Evolutionary conservation across 2,797 vertebrate species (phyloP).

Genomic region (Acanthurus leucopareius): DNA sequence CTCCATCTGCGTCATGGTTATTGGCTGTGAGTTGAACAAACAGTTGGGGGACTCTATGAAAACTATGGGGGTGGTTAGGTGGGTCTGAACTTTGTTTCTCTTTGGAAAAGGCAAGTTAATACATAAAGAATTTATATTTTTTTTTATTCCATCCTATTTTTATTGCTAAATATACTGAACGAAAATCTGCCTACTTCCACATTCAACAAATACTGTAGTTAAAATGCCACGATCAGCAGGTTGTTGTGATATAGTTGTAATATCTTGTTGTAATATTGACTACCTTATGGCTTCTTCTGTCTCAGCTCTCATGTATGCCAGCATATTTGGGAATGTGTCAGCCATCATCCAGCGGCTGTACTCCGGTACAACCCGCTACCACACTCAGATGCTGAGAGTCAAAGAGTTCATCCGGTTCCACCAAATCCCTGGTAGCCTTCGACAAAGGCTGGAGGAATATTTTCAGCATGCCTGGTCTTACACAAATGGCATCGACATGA

Average conservation of each 20-base stretch:
- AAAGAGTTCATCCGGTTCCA: slow-evolving; percentile 99
- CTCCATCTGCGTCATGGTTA: slow-evolving; percentile 99
- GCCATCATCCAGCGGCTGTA: slow-evolving; percentile 98
- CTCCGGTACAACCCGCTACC: slow-evolving; percentile 95
- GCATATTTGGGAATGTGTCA: slow-evolving; percentile 98
- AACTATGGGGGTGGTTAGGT: neutral
- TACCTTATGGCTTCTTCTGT: slow-evolving; percentile 3
- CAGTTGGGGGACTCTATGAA: neutral
- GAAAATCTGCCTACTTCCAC: no score
- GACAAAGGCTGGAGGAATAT: slow-evolving; percentile 95
- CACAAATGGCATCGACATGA: slow-evolving; percentile 98
- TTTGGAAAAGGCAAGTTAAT: no score
- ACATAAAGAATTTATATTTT: no score
- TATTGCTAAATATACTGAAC: no score
- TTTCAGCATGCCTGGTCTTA: slow-evolving; percentile 99
- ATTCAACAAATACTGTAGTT: no score
- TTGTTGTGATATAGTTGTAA: no score
- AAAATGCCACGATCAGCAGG: no score
- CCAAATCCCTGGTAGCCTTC: slow-evolving; percentile 93
- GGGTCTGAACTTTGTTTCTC: neutral
- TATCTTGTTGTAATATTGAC: neutral
- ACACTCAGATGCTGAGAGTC: slow-evolving; percentile 96
- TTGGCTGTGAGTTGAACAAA: slow-evolving; percentile 93
- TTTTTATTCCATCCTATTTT: no score
- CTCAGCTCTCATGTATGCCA: slow-evolving; percentile 97